These are phyloP conservation scores for Podarcis raffonei DNA, from an alignment of 2,113 vertebrate species.

Conservation along the genomic window DNA sequence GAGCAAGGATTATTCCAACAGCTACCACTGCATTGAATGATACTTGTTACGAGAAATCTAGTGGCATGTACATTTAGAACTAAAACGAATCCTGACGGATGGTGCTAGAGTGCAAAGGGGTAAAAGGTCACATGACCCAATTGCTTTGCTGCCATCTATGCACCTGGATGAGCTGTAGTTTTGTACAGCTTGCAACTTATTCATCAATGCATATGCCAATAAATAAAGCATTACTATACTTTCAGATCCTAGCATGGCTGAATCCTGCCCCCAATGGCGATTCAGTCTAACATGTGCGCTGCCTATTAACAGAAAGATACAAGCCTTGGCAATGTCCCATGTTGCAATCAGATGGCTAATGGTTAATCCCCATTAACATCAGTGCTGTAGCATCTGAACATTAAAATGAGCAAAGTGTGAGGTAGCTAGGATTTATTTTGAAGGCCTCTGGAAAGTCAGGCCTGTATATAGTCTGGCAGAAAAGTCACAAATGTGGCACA, in stretches of 20 bases:
- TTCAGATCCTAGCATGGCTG: conserved; percentile 45
- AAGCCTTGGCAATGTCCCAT: conserved; percentile 50
- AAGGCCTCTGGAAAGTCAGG: conserved; percentile 35
- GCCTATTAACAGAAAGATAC: conserved; percentile 37
- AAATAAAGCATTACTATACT: conserved; percentile 54
- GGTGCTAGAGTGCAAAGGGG: conserved; percentile 49
- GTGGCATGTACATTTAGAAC: conserved; percentile 53
- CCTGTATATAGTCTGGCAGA: neutral
- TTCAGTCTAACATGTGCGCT: conserved; percentile 60
- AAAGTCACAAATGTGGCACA: conserved; percentile 6
- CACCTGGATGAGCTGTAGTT: conserved; percentile 32
- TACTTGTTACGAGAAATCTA: neutral
- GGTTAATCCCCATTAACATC: conserved; percentile 53
- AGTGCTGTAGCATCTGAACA: neutral
- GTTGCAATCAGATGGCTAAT: conserved; percentile 17
- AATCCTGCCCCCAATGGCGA: conserved; percentile 74
- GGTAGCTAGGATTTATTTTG: conserved; percentile 23
- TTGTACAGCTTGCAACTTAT: conserved; percentile 57
- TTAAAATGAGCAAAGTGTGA: conserved; percentile 25
- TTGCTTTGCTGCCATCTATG: conserved; percentile 41
- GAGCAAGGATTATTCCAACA: neutral
- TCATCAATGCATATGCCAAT: conserved; percentile 64
- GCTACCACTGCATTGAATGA: neutral
- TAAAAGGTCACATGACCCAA: neutral
- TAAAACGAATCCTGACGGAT: conserved; percentile 46